These are phyloP conservation scores for Lithophane leautieri DNA, from an alignment of 2,888 invertebrate genomes.

Conservation along the genomic window DNA sequence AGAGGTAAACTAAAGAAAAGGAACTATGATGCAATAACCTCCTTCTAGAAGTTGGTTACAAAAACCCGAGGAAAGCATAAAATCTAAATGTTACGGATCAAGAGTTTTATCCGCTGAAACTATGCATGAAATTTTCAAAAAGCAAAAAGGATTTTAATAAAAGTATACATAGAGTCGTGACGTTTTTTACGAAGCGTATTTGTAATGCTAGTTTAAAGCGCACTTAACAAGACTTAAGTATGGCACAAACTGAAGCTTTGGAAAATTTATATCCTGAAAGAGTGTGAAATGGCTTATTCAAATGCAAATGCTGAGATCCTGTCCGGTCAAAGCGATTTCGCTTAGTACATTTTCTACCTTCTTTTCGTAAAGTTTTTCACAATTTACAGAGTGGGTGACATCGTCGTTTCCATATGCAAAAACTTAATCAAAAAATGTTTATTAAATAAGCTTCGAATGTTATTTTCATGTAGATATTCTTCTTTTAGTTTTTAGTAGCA, in stretches of 20 bases:
- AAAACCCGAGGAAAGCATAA: slow-evolving; percentile 38
- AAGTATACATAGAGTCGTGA: slow-evolving; percentile 14
- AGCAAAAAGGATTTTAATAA: slow-evolving; percentile 29
- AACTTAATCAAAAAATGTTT: slow-evolving; percentile 39
- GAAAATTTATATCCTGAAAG: slow-evolving; percentile 62
- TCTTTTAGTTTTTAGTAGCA: neutral
- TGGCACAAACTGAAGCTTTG: slow-evolving; percentile 58
- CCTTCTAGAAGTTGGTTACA: neutral
- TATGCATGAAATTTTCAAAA: slow-evolving; percentile 3
- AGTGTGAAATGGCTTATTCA: slow-evolving; percentile 69
- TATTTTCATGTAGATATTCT: neutral
- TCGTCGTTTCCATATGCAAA: slow-evolving; percentile 28
- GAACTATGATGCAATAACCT: slow-evolving; percentile 7
- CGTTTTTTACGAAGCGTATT: slow-evolving; percentile 42
- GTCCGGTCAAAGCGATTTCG: slow-evolving; percentile 65
- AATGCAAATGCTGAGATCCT: slow-evolving; percentile 62
- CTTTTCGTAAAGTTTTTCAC: slow-evolving; percentile 42
- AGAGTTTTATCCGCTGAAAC: slow-evolving; percentile 9
- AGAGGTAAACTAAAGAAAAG: neutral
- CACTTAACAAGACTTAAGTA: slow-evolving; percentile 57
- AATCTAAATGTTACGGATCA: slow-evolving; percentile 34
- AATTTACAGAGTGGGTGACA: slow-evolving; percentile 21
- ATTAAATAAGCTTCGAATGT: neutral
- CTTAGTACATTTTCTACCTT: slow-evolving; percentile 60
- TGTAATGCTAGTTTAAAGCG: slow-evolving; percentile 60